Evolutionary conservation across 2,888 invertebrate genomes (phyloP).

Genomic region (Bimastos eiseni): DNA sequence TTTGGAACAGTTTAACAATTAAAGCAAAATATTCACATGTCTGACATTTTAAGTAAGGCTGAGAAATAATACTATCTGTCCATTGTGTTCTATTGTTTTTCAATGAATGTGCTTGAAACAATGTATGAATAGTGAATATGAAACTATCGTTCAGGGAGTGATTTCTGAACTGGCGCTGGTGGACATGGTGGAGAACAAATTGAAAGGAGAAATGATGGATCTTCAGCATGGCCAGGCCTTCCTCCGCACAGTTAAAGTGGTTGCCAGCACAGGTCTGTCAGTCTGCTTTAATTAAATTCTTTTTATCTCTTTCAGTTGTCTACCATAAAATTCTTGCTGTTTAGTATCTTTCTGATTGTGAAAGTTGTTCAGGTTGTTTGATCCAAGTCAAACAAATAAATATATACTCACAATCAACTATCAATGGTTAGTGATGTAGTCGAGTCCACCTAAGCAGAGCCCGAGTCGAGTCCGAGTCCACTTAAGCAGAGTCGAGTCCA

Average conservation of each 20-base stretch:
- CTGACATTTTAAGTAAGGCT: background rate
- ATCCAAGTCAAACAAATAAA: too few species aligned
- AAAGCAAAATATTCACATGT: background rate
- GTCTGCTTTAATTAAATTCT: background rate
- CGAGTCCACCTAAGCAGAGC: too few species aligned
- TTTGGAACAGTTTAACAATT: background rate
- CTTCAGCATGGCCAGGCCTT: conserved; percentile 84
- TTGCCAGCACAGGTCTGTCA: conserved; percentile 72
- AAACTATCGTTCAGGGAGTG: conserved; percentile 31
- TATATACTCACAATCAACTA: too few species aligned
- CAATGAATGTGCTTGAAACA: background rate
- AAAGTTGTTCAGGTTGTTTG: too few species aligned
- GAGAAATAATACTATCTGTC: background rate
- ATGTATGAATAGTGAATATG: background rate
- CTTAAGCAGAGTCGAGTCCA: too few species aligned
- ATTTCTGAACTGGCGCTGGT: conserved; percentile 77
- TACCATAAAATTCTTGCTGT: background rate
- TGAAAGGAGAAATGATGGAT: conserved; percentile 88
- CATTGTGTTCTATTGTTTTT: too few species aligned
- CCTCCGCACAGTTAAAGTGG: conserved; percentile 77
- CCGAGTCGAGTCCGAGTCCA: too few species aligned
- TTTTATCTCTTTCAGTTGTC: background rate
- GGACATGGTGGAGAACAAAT: conserved; percentile 79
- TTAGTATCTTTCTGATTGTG: background rate
- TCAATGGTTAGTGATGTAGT: too few species aligned